Evolutionary conservation across 2,888 invertebrate species (phyloP).

Genomic region (Malthinus flaveolus): DNA sequence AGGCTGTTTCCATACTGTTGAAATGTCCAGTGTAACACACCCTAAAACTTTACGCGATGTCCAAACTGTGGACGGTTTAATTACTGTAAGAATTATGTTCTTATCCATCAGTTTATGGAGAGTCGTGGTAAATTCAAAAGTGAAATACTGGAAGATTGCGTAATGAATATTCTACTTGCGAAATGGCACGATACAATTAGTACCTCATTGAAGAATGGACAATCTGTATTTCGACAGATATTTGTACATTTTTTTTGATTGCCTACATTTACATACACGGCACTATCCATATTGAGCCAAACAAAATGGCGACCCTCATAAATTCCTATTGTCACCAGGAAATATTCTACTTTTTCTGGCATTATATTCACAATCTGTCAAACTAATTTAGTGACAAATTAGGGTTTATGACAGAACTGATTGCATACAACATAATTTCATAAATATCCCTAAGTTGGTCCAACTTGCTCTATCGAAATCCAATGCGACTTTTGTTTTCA

Average conservation of each 20-base stretch:
- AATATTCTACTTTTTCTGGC: constrained; percentile 48
- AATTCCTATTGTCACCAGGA: constrained; percentile 66
- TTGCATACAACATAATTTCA: no score
- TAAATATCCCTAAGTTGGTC: no score
- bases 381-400: neutral
- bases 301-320: constrained; percentile 67
- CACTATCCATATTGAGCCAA: constrained; percentile 60
- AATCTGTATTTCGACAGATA: constrained; percentile 61
- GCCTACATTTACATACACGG: constrained; percentile 65
- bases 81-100: constrained; percentile 64
- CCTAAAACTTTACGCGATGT: constrained; percentile 61
- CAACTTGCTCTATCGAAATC: no score
- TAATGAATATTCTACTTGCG: no score
- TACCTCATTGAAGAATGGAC: constrained; percentile 72
- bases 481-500: no score
- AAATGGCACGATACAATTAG: neutral
- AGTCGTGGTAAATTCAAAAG: constrained; percentile 65
- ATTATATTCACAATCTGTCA: neutral
- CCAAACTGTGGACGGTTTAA: constrained; percentile 47
- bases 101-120: constrained; percentile 62
- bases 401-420: no score
- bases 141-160: constrained; percentile 62
- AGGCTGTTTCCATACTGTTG: constrained; percentile 72
- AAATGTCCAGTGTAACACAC: constrained; percentile 65
- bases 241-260: constrained; percentile 64